Evolutionary conservation across 2,797 vertebrate genomes (phyloP).

Genomic region (Myiotriccus ornatus): DNA sequence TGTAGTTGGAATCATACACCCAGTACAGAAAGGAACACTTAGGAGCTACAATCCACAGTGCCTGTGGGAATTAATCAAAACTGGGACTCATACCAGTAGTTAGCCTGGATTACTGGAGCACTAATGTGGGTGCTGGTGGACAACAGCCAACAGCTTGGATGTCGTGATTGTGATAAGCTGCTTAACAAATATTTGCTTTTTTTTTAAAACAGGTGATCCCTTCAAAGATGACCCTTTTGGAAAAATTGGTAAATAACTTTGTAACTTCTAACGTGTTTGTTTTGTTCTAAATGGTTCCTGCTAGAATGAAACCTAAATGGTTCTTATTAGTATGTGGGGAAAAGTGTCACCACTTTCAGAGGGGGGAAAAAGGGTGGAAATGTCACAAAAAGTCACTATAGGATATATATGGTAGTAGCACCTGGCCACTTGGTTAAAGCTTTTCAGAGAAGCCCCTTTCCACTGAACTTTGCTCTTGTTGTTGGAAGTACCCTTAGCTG

Average conservation of each 20-base stretch:
- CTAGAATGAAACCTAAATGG: not conserved
- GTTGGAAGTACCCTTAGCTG: not conserved
- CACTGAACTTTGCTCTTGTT: not conserved
- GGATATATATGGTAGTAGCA: not conserved
- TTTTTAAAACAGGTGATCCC: slow-evolving; percentile 83
- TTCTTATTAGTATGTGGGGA: not conserved
- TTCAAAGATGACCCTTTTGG: slow-evolving; percentile 97
- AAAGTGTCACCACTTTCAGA: not conserved
- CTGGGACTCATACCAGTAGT: not conserved
- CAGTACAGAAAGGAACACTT: not conserved
- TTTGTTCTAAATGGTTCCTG: not conserved
- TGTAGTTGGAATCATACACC: not conserved
- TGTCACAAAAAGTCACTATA: not conserved
- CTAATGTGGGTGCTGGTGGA: not conserved
- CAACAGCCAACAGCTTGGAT: not conserved
- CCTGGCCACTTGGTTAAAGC: not conserved
- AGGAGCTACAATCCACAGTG: not conserved
- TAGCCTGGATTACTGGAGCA: not conserved
- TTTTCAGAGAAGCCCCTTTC: not conserved
- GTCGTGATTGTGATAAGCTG: not conserved
- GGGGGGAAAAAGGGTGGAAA: not conserved
- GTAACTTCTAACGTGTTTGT: not conserved
- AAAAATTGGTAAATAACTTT: slow-evolving; percentile 85
- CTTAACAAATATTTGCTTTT: not conserved
- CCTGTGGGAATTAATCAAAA: not conserved